A percentile compares a stretch with the other conserved stretches of the same genome.
phyloP scores from a whole-genome alignment of 2,888 invertebrate species.

The Rhimphoctona megacephalus region DNA sequence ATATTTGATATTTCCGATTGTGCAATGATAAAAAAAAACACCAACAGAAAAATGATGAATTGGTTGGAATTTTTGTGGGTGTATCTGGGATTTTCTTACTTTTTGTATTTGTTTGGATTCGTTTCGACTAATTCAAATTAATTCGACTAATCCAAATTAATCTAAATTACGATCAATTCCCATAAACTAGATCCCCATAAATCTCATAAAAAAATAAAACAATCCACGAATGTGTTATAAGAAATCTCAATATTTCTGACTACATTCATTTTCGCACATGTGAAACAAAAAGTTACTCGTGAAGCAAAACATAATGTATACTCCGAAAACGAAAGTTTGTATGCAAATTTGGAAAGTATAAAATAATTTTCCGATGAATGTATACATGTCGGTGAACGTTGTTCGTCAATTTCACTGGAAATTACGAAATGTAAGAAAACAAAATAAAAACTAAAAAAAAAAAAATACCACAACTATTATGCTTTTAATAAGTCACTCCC shows the following conservation, averaged over 20 bases:
- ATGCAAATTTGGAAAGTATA: constrained; percentile 1
- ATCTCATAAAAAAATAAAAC: background rate
- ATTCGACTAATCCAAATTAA: background rate
- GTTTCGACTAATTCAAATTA: too few species aligned
- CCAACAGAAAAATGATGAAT: too few species aligned
- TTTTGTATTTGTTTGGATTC: too few species aligned
- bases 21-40: too few species aligned
- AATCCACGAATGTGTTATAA: background rate
- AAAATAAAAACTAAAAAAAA: background rate
- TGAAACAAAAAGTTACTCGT: background rate
- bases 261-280: background rate
- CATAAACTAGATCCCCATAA: background rate
- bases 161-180: background rate
- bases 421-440: background rate
- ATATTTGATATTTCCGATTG: too few species aligned
- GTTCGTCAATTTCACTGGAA: background rate
- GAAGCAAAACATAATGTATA: background rate
- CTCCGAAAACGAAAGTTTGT: constrained; percentile 5
- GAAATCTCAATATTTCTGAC: background rate
- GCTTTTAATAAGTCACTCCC: too few species aligned
- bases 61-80: too few species aligned
- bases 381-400: background rate
- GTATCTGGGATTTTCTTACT: too few species aligned
- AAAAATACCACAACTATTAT: too few species aligned
- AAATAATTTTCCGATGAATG: background rate